Base-by-base conservation (phyloP, 2,888 invertebrate genomes). In the Heteropelma amictum region DNA sequence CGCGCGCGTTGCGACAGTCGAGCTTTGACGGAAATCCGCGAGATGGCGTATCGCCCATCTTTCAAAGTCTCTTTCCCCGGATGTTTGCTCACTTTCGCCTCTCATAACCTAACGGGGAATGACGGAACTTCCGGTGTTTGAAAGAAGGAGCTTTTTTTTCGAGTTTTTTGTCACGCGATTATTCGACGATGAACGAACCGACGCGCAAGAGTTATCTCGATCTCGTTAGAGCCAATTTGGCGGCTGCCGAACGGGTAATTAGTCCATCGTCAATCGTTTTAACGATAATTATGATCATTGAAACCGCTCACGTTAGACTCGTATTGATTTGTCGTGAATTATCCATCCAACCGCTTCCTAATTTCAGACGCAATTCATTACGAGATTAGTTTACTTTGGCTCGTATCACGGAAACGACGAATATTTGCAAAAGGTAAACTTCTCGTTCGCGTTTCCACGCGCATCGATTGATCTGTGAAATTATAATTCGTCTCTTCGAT, bases 301-400 rank as follows among this genome's bases (percentile, higher is more conserved):
- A n/a, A n/a, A n/a, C n/a, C n/a, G n/a, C n/a, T n/a, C n/a, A n/a
- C n/a, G n/a, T n/a, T n/a, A n/a, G n/a, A n/a, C n/a, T n/a, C n/a
- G n/a, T n/a, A n/a, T n/a, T n/a, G n/a, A n/a, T n/a, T n/a, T n/a
- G n/a, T n/a, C n/a, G n/a, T n/a, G n/a, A n/a, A n/a, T n/a, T n/a
- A n/a, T n/a, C n/a, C n/a, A n/a, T n/a, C n/a, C n/a, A n/a, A n/a
- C n/a, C n/a, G n/a, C n/a, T n/a, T n/a, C n/a, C n/a, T n/a, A n/a
- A n/a, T 81, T 80, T 1, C 54, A 86, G 86, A 68, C 12, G 33
- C 73, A 70, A 7, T 80, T 81, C 19, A 47, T 80, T 33, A 85
- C 85, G 2, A 80, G 86, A 21, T 60, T 83, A 3, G 63, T 82
- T 6, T 86, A 84, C 63, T 63, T 85, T 21, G 86, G 86, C 6